phyloP scores from a whole-genome alignment of 2,113 vertebrate genomes.

The Corydoras maculifer region DNA sequence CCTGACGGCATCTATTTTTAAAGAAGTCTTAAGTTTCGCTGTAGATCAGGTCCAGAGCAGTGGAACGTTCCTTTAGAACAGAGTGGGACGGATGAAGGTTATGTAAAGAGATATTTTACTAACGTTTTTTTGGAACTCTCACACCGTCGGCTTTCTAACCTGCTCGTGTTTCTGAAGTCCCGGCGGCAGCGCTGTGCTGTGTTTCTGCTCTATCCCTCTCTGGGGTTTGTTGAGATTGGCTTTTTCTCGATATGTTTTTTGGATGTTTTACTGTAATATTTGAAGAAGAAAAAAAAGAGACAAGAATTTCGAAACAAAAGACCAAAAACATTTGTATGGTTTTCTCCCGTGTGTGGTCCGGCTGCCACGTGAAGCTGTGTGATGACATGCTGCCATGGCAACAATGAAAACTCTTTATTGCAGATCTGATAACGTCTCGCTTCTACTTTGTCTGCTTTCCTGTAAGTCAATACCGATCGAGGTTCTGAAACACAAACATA shows the following conservation, averaged over 20 bases:
- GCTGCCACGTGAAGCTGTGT: conserved; percentile 80
- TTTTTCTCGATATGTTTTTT: conserved; percentile 78
- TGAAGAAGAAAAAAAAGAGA: conserved; percentile 45
- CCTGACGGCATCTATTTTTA: conserved; percentile 60
- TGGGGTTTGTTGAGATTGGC: conserved; percentile 55
- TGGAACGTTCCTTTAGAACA: conserved; percentile 23
- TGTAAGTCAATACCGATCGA: conserved; percentile 26
- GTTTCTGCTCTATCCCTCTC: conserved; percentile 38
- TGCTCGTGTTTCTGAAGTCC: conserved; percentile 56
- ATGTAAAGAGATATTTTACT: conserved; percentile 60
- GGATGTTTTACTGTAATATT: conserved; percentile 63
- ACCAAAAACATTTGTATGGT: conserved; percentile 39
- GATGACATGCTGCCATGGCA: conserved; percentile 80
- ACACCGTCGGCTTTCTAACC: conserved; percentile 51
- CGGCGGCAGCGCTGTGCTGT: conserved; percentile 53
- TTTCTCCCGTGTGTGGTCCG: conserved; percentile 71
- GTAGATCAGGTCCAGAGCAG: conserved; percentile 13
- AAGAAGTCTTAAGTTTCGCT: conserved; percentile 46
- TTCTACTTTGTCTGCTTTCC: conserved; percentile 70
- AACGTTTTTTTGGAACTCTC: conserved; percentile 43
- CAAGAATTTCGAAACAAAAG: conserved; percentile 30
- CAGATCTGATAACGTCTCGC: conserved; percentile 71
- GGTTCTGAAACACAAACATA: conserved; percentile 36
- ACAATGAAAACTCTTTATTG: conserved; percentile 79
- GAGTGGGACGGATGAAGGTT: conserved; percentile 26